phyloP scores from a whole-genome alignment of 1,140 invertebrate species.

The Paramacrobiotus metropolitanus region DNA sequence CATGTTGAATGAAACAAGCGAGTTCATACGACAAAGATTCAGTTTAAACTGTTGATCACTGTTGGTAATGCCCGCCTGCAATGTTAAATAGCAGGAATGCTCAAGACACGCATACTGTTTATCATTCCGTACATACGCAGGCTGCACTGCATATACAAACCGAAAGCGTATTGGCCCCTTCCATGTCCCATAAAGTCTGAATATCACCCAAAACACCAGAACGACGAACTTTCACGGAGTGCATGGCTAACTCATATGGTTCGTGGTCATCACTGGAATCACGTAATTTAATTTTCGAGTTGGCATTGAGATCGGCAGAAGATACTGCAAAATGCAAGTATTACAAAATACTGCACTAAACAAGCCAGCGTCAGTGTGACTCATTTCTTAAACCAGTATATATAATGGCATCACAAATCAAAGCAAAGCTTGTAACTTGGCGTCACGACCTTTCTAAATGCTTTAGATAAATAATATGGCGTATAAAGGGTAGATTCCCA shows the following conservation, averaged over 20 bases:
- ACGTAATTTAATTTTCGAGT: background rate
- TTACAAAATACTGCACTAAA: background rate
- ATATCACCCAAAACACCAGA: slow-evolving; percentile 22
- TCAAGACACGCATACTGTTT: too few relatives aligned
- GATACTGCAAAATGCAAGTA: background rate
- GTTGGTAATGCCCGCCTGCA: background rate
- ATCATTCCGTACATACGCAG: too few relatives aligned
- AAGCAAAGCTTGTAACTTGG: background rate
- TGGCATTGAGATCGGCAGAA: background rate
- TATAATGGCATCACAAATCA: background rate
- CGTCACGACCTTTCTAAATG: too few relatives aligned
- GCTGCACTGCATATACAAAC: too few relatives aligned
- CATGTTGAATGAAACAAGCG: background rate
- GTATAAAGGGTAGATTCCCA: too few relatives aligned
- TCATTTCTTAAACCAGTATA: too few relatives aligned
- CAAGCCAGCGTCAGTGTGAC: too few relatives aligned
- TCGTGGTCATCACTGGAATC: background rate
- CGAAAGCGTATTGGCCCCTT: too few relatives aligned
- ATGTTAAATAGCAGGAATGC: background rate
- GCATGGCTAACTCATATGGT: slow-evolving; percentile 23
- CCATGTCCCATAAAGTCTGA: slow-evolving; percentile 22
- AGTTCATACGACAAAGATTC: slow-evolving; percentile 1
- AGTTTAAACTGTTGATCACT: background rate
- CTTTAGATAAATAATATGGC: too few relatives aligned
- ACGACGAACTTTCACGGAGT: slow-evolving; percentile 22